Base-by-base conservation (phyloP, 2,797 vertebrate species). In the Enteromius unitaeniatus region DNA sequence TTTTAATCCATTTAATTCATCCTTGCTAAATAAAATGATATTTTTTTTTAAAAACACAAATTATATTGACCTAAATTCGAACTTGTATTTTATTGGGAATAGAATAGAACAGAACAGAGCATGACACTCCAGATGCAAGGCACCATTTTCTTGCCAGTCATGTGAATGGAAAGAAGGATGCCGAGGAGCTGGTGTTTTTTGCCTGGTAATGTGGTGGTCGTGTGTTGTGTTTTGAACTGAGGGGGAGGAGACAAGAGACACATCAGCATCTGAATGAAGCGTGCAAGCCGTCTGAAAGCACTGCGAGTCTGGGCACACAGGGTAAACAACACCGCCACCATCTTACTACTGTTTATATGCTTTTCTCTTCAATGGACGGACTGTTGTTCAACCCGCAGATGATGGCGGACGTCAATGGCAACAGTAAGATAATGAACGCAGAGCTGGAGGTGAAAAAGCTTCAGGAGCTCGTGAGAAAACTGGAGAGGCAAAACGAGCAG, bases 361-460 rank as follows among this genome's bases (percentile, higher is more conserved):
- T 67, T 51, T 82, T 87, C 88, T 91, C 90, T 83, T 91, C 86
- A 88, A 95, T 95, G 95, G 95, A 97, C 90, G 95, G 95, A 79
- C 95, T 94, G 62, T 91, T 96, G 92, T 79, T 95, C 89, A 95
- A 93, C 88, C 95, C 95, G 90, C 93, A 80, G 92, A 94, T 93
- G 93, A 96, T 96, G 95, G 96, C 96, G 90, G 97, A 98, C 95
- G 96, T 96, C 90, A 96, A 95, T 84, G 95, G 95, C 88, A 94
- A 95, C 90, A 94, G 88, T 90, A 93, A 93, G 68, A 93, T 94
- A 84, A 92, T 93, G 88, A 97, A 93, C 92, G 96, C 97, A 31
- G 97, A 99, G 95, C 95, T 98, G 92, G 97, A 99, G 95, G 97
- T 99, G 94, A 93, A 97, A 87, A 98, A 99, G 95, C 97, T 99